Evolutionary conservation across 2,888 invertebrate species (phyloP), one percentile per base, ranked within the genome.

Genomic region (Sarcophaga subvicina): DNA sequence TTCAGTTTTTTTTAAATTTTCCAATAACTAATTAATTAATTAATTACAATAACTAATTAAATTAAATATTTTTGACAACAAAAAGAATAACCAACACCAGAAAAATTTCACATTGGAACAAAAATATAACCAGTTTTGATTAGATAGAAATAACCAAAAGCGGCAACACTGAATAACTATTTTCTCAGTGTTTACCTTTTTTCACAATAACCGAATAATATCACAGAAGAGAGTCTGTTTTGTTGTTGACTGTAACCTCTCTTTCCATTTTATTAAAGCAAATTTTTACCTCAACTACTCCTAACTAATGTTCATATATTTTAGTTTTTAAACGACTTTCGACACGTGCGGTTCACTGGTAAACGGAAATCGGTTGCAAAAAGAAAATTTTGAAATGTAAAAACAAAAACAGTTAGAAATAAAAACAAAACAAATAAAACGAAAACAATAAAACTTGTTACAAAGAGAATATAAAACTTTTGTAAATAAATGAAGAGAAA

Each of bases 311-410:
- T 49, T 66, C 73, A 60, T 25, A 20, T 54, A 47, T 70, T 83
- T 87, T 75, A 87, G 87, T 87, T 87, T 69, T 71, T 37, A 87
- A 84, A 84, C 87, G 87, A 87, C 87, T 83, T 82, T 87, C 84
- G 81, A 84, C 81, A 84, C 87, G 87, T 84, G 87, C 84, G 81
- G 83, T 76, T 81, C 79, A 79, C 54, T 49, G 27, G 60, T 37
- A 59, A 62, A 63, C 79, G 83, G 71, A 45, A 78, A 60, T 73
- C 72, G 80, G 80, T 20, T 10, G n/a, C 47, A n/a, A 54, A 70
- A 49, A 17, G 1, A 20, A 54, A 67, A 49, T 49, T 25, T 22
- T 70, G 54, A 37, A 37, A 37, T 70, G 27, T 70, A 8, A 11
- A 45, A 80, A 66, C 11, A 70, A 71, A 54, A 80, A 64, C 66